Evolutionary conservation across 2,113 vertebrate species (phyloP).

Genomic region (Etia nguti): DNA sequence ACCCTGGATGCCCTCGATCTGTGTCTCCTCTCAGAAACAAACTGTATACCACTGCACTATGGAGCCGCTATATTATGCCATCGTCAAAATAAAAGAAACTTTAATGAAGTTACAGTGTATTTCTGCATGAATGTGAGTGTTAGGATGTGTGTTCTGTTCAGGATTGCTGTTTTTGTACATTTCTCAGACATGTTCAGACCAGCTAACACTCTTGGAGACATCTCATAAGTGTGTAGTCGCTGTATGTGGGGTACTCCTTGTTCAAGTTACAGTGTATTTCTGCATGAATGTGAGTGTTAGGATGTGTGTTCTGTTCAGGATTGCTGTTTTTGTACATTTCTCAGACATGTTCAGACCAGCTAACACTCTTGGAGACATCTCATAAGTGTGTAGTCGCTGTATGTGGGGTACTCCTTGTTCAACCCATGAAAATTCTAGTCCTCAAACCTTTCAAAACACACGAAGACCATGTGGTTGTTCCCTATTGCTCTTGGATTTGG

Average conservation of each 20-base stretch:
- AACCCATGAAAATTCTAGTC: not conserved
- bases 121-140: not conserved
- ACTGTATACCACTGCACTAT: not conserved
- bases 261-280: not conserved
- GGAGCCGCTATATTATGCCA: not conserved
- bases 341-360: not conserved
- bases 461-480: not conserved
- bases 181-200: not conserved
- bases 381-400: not conserved
- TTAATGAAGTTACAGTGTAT: not conserved
- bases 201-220: not conserved
- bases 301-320: not conserved
- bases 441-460: slow-evolving; percentile 10
- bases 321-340: not conserved
- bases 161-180: not conserved
- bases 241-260: not conserved
- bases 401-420: not conserved
- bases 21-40: not conserved
- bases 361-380: not conserved
- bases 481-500: not conserved
- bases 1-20: not conserved
- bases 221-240: not conserved
- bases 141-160: not conserved
- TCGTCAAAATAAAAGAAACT: not conserved
- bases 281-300: not conserved